Evolutionary conservation across 2,113 vertebrate genomes (phyloP), one percentile per base, ranked within the genome.

Genomic region (Ictalurus punctatus): DNA sequence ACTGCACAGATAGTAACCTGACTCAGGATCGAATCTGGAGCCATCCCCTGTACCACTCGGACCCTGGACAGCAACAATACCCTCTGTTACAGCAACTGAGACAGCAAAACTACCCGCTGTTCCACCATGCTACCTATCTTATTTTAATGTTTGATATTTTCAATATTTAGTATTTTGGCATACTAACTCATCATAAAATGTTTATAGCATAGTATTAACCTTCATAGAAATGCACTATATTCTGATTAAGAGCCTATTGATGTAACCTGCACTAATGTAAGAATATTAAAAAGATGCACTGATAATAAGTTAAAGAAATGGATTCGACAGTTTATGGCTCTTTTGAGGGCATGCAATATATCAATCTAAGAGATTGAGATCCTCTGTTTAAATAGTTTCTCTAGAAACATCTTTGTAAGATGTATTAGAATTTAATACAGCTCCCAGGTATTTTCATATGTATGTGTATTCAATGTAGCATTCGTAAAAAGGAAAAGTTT

Each of bases 1-100:
- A 82, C 56, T 23, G 56, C 54, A 82, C 78, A 81, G 78, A 82
- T 30, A 37, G n/a, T 59, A 82, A 59, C n/a, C n/a, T 37, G 30
- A 59, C 56, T 82, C 19, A 21, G 19, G 30, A 59, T 59, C 19
- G 19, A 23, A 37, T 56, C 80, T 82, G 56, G 56, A 59, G 80
- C 17, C 37, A 82, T 56, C 30, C 3, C 54, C 56, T 59, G 52
- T 19, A 59, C 54, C 79, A 58, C 52, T 59, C 14, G 19, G 19
- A 37, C 56, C 9, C 54, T 59, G 56, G 80, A 59, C 30, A 37
- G 40, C 73, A 82, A 61, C 30, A 59, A 2, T 13, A 59, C 54
- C 30, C 21, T 21, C 19, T 61, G 54, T 59, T 82, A 48, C 44
- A 82, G 80, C 56, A 48, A 23, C 19, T 37, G 80, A 59, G 56